phyloP scores from a whole-genome alignment of 2,888 invertebrate genomes.

The Apoda limacodes region DNA sequence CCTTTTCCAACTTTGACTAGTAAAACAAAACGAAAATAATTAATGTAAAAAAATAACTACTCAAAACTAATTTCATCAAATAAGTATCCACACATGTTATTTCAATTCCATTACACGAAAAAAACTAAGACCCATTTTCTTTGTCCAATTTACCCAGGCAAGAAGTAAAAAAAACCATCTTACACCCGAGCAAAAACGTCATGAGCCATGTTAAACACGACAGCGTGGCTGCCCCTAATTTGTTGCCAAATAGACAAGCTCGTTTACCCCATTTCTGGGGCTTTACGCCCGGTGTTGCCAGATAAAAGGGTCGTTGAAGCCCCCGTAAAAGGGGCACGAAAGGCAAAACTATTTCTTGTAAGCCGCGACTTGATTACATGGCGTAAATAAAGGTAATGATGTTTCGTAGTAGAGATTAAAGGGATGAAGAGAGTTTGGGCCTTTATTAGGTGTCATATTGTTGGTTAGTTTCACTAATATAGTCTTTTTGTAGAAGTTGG shows the following conservation, averaged over 20 bases:
- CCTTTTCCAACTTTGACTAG: too few species aligned
- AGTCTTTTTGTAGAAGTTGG: too few species aligned
- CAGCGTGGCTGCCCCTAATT: constrained; percentile 21
- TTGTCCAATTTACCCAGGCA: too few species aligned
- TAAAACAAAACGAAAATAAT: too few species aligned
- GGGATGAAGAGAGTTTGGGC: constrained; percentile 21
- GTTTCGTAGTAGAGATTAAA: constrained; percentile 33
- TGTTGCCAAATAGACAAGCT: constrained; percentile 17
- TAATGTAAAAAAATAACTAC: too few species aligned
- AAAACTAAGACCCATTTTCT: too few species aligned
- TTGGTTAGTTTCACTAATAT: constrained; percentile 10
- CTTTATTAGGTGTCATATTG: constrained; percentile 19
- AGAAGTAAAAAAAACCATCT: too few species aligned
- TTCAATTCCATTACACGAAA: too few species aligned
- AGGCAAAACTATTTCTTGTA: too few species aligned
- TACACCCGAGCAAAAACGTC: constrained; percentile 14
- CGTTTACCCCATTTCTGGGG: constrained; percentile 30
- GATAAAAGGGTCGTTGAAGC: constrained; percentile 48
- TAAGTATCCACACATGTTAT: too few species aligned
- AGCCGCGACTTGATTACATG: constrained; percentile 50
- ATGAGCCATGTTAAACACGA: constrained; percentile 22
- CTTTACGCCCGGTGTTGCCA: constrained; percentile 41
- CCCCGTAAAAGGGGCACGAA: constrained; percentile 31
- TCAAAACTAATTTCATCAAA: too few species aligned
- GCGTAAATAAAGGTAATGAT: constrained; percentile 47